Evolutionary conservation across 2,113 vertebrate species (phyloP).

Genomic region (Galemys pyrenaicus): DNA sequence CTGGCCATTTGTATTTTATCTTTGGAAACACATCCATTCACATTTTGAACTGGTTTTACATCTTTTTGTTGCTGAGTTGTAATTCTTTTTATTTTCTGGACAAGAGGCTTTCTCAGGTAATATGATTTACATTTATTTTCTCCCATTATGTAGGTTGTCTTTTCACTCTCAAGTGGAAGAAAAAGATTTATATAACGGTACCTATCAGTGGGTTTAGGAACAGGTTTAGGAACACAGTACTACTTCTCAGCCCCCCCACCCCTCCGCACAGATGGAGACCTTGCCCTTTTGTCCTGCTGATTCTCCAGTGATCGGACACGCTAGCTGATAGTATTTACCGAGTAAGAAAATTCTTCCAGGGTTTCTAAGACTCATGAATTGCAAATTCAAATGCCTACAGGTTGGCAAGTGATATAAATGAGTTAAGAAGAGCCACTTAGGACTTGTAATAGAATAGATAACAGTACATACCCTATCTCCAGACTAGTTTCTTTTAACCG

Average conservation of each 20-base stretch:
- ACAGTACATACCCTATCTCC: not conserved
- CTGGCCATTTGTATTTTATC: not conserved
- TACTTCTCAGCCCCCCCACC: not conserved
- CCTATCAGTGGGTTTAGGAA: not conserved
- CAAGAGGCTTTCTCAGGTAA: not conserved
- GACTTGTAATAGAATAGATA: not conserved
- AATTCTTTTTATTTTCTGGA: not conserved
- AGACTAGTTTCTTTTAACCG: not conserved
- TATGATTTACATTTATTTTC: not conserved
- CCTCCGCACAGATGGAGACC: not conserved
- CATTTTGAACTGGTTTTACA: not conserved
- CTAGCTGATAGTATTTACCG: not conserved
- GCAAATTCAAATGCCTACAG: not conserved
- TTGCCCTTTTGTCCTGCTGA: not conserved
- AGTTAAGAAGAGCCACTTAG: not conserved
- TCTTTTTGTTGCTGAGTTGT: not conserved
- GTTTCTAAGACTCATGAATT: not conserved
- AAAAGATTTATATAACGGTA: not conserved
- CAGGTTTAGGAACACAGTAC: not conserved
- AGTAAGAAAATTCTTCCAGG: not conserved
- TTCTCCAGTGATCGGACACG: not conserved
- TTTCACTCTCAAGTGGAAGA: not conserved
- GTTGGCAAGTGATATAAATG: not conserved
- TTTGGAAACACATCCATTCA: constrained; percentile 4
- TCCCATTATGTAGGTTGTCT: not conserved